Base-by-base conservation (phyloP, 2,797 vertebrate species). In the Astyanax mexicanus region DNA sequence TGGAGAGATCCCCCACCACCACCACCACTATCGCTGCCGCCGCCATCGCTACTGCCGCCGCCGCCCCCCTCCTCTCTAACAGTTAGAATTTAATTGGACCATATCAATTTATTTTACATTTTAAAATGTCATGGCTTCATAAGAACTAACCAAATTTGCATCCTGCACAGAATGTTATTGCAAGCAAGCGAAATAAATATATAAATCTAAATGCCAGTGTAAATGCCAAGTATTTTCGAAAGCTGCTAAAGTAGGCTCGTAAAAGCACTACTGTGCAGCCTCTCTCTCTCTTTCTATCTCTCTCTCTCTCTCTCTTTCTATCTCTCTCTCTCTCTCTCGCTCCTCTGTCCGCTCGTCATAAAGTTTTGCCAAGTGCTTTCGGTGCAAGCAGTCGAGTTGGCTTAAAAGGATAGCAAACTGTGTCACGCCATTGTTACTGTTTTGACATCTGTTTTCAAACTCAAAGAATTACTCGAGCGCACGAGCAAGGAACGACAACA, bases 81-180 rank as follows among this genome's bases (percentile, higher is more conserved):
- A 84, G 85, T 85, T 80, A 78, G 84, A 86, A 84, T 88, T 87
- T 86, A 88, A 88, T 84, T 88, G 84, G 83, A 82, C 84, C 80
- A 85, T 86, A 88, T 88, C 84, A 85, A 88, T 87, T 88, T 88
- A 84, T 88, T 88, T 86, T 83, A 75, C 84, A 86, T 88, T 87
- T 88, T 81, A 78, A 87, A 88, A 88, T 88, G 87, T 87, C 87
- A 88, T 83, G 83, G 83, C 87, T 88, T 86, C 80, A 69, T 80
- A 79, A 84, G 86, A 84, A 86, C 84, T 83, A 84, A 85, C 86
- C 81, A 80, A 85, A 88, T 88, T 86, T 85, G 84, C 87, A 86
- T 86, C 81, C 80, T 80, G 76, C 77, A 80, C 82, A 72, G 85
- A 87, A 85, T 83, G 84, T 87, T 86, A 86, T 88, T 84, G 82